Evolutionary conservation across 2,113 vertebrate species (phyloP), one percentile per base, ranked within the genome.

Genomic region (Xerus inauris): DNA sequence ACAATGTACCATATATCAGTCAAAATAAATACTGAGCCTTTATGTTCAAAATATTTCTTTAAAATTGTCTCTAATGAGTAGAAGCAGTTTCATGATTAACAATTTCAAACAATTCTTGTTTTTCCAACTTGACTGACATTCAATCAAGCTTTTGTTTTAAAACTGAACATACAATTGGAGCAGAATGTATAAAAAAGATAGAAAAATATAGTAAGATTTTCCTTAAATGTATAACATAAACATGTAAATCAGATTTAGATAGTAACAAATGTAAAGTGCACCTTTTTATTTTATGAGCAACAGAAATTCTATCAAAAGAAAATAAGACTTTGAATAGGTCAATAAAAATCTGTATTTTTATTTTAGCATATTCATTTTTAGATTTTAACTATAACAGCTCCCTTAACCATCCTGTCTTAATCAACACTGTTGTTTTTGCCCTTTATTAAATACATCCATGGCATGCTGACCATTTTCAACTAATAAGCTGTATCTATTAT

Each of bases 311-410:
- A 81, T 51, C 28, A 57, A 42, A 59, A 95, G 12, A 82, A 76
- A 90, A 90, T 65, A 5, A 54, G 32, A 92, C 42, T 90, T 92
- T 92, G 19, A 96, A 83, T 54, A 7, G 20, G 72, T 83, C 26
- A 89, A 93, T 93, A 96, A 94, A 94, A 97, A 95, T 57, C 24
- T 94, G 6, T 64, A 64, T 9, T 92, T 95, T 86, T 82, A 54
- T 72, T 87, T 95, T 86, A 86, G 59, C 32, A 91, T 22, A 92
- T 0, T 4, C 79, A 88, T 65, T 94, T 81, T 96, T 81, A 94
- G 81, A 95, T 90, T 92, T 96, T 85, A 79, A 93, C 12, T 80
- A 71, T 12, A 92, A 86, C 2, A 59, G 32, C 19, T 84, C 42
- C 73, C 73, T 96, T 93, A 84, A 45, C 10, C 90, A 17, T 81